Evolutionary conservation across 2,797 vertebrate species (phyloP).

Genomic region (Ambastaia sidthimunki): DNA sequence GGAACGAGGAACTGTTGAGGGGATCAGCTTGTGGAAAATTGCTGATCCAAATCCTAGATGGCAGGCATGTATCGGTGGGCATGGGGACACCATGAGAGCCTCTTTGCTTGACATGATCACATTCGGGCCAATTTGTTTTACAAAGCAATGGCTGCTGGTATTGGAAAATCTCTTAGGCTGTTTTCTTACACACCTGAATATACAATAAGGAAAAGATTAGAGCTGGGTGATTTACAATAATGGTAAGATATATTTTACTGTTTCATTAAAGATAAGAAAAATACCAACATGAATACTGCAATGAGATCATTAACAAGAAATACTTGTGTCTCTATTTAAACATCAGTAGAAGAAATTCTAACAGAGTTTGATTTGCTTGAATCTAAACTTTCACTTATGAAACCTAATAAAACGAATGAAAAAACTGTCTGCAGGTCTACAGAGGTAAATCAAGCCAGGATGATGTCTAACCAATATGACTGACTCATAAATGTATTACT

Average conservation of each 20-base stretch:
- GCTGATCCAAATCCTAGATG: constrained; percentile 76
- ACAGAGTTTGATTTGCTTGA: not conserved
- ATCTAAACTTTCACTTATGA: not conserved
- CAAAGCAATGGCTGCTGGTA: constrained; percentile 4
- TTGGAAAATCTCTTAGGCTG: constrained; percentile 10
- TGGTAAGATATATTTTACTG: not conserved
- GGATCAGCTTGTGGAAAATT: constrained; percentile 78
- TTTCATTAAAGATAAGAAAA: not conserved
- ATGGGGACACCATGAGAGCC: constrained; percentile 19
- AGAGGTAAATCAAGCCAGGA: constrained; percentile 18
- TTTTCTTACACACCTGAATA: constrained; percentile 9
- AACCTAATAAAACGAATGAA: not conserved
- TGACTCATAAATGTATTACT: constrained; percentile 13
- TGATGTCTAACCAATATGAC: constrained; percentile 3
- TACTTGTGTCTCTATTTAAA: not conserved
- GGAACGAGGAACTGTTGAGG: constrained; percentile 73
- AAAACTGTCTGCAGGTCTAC: not conserved
- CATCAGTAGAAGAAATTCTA: not conserved
- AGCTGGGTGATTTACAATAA: not conserved
- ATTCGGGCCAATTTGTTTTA: constrained; percentile 47
- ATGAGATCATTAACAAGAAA: not conserved
- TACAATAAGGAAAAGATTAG: not conserved
- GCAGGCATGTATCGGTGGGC: constrained; percentile 35
- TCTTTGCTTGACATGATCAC: constrained; percentile 35
- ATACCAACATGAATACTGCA: too few relatives aligned